Base-by-base conservation (phyloP, 2,888 invertebrate species). In the Gerosis bhagava region DNA sequence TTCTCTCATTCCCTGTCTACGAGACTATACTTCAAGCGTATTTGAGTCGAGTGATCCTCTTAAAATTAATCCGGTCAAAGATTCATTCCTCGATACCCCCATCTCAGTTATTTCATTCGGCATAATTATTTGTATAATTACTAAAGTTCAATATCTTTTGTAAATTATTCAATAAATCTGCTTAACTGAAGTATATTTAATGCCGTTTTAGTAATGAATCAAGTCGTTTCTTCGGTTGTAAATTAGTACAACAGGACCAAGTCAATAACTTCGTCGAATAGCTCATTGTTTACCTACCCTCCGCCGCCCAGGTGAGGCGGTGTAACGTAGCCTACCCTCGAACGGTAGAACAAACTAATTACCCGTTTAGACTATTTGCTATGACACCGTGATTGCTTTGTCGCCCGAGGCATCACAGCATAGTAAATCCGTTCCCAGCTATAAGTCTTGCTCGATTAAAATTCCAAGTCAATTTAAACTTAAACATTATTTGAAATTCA, bases 311-410 rank as follows among this genome's bases (percentile, higher is more conserved):
- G 55, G 55, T 57, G 57, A 49, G 54, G 49, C 57, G 17, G 31
- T 59, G 60, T 59, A 59, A 60, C 54, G 56, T 56, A 56, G 60
- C 62, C 55, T 57, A 60, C 64, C 58, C 65, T 66, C 63, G 54
- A 68, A 73, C 61, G 63, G 65, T 65, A 73, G 73, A 82, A 70
- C 81, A 81, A 83, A 82, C 82, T 83, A 84, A 83, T 83, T 61
- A 82, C 68, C 62, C 75, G 77, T 75, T 80, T 77, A 83, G 70
- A 76, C 65, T 83, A 77, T 83, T 84, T 83, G 74, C 71, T 68
- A 67, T 65, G 69, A 60, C 64, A 59, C 62, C 67, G 69, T 70
- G 79, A 80, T 78, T 80, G 80, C 79, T 73, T 71, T 68, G 72
- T 67, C 67, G 70, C 75, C 65, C 60, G 54, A 63, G 70, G 67